Percentiles rank a stretch among this genome's conserved stretches.
Conservation (phyloP, 2,888 invertebrate species). For the Gerosis bhagava region DNA sequence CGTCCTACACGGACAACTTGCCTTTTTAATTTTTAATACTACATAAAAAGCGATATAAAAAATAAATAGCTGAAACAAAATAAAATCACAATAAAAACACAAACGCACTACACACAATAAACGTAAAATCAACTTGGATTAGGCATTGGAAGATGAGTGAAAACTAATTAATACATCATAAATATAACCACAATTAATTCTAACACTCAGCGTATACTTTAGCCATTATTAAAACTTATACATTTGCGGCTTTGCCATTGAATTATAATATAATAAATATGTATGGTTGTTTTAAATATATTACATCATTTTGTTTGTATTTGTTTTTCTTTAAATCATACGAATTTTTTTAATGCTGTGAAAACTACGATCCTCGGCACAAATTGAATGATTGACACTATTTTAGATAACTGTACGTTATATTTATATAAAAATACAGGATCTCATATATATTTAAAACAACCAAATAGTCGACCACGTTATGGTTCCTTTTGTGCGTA, state of each 20-base stretch:
- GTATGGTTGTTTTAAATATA: background rate
- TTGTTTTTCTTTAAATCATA: too few species aligned
- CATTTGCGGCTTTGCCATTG: constrained; percentile 19
- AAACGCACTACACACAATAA: constrained; percentile 44
- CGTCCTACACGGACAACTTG: too few species aligned
- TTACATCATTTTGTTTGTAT: background rate
- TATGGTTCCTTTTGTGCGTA: constrained; percentile 1
- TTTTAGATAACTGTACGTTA: too few species aligned
- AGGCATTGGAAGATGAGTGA: constrained; percentile 36
- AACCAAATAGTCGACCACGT: constrained; percentile 7
- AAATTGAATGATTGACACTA: too few species aligned
- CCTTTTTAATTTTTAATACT: constrained; percentile 14
- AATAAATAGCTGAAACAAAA: constrained; percentile 33
- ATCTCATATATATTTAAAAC: constrained; percentile 3
- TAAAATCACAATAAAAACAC: constrained; percentile 42
- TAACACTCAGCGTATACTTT: constrained; percentile 24
- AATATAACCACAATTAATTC: constrained; percentile 23
- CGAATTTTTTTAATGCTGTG: too few species aligned
- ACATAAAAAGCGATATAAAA: constrained; percentile 17
- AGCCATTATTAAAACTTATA: constrained; percentile 17
- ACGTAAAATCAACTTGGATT: constrained; percentile 41
- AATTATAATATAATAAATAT: constrained; percentile 15
- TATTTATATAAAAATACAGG: too few species aligned
- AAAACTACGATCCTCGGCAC: too few species aligned
- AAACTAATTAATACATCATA: constrained; percentile 28